phyloP scores from a whole-genome alignment of 2,797 vertebrate species.

The Enteromius viviparus region DNA sequence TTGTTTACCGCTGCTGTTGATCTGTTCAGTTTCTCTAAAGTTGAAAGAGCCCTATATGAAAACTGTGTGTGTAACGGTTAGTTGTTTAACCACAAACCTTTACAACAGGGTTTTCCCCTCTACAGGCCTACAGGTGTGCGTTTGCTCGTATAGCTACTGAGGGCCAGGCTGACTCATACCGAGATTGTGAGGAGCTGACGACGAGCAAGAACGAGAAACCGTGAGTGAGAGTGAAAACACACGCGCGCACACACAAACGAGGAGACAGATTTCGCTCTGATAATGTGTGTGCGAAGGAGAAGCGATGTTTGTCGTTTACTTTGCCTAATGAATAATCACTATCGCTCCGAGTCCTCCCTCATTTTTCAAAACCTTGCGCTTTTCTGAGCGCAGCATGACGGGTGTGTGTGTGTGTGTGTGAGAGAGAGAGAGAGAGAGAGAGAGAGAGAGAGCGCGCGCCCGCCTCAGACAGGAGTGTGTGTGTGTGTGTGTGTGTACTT shows the following conservation, averaged over 20 bases:
- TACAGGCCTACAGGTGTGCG: neutral
- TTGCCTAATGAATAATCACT: constrained; percentile 50
- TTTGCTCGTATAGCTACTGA: neutral
- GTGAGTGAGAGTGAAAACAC: constrained; percentile 35
- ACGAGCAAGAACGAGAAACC: constrained; percentile 36
- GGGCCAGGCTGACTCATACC: constrained; percentile 26
- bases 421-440: no score
- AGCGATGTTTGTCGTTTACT: constrained; percentile 29
- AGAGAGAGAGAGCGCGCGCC: no score
- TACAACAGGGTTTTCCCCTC: constrained; percentile 32
- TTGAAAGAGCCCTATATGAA: neutral
- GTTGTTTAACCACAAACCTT: constrained; percentile 14
- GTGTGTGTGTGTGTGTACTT: neutral
- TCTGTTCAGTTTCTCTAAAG: constrained; percentile 4
- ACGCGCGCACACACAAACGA: neutral
- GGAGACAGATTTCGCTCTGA: neutral
- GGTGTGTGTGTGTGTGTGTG: neutral
- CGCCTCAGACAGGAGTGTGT: neutral
- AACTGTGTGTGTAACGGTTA: constrained; percentile 20
- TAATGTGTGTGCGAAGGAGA: neutral
- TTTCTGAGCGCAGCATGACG: constrained; percentile 13
- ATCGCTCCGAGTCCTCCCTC: constrained; percentile 8
- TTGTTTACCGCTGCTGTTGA: neutral
- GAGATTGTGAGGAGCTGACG: constrained; percentile 2
- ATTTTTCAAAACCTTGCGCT: constrained; percentile 39